Evolutionary conservation across 2,888 invertebrate species (phyloP), one percentile per base, ranked within the genome.

Genomic region (Deroplatys truncata): DNA sequence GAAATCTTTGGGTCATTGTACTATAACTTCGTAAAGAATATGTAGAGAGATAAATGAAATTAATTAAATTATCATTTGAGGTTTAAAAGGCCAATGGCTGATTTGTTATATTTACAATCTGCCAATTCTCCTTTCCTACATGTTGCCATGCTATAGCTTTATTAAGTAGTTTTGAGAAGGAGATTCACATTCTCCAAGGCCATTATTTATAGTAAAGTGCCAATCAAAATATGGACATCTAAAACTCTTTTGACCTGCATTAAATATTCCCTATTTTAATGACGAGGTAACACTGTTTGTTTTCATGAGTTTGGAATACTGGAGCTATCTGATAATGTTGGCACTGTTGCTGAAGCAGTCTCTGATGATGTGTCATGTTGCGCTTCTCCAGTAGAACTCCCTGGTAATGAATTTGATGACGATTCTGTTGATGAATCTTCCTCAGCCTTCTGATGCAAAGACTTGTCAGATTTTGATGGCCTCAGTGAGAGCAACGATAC

Each of bases 381-480:
- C 35, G 43, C 13, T 72, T 16, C 16, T 20, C 20, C 56, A 72
- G 56, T 72, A 5, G 16, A 16, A 72, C 56, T 72, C 0, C 56
- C 56, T 72, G 56, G 56, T 56, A 56, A 56, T 56, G 56, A 56
- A 16, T 56, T 56, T 43, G 85, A 85, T 9, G 43, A 43, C 13
- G 85, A 8, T 28, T 49, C 56, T 9, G 85, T 49, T 28, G 49
- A 85, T 43, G 43, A n/a, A 0, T 85, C 49, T 28, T 29, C 84
- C 9, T n/a, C n/a, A 85, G 56, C 28, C 49, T 56, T 85, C 49
- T 49, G 85, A 35, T 89, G 89, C 85, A 89, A 85, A 16, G 85
- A 84, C 28, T 90, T 89, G 72, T 90, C 89, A 13, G 90, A 90
- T 83, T 88, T 89, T 28, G 89, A 90, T n/a, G 90, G 88, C 28